phyloP scores from a whole-genome alignment of 2,888 invertebrate species.

The Cataglyphis albicans region DNA sequence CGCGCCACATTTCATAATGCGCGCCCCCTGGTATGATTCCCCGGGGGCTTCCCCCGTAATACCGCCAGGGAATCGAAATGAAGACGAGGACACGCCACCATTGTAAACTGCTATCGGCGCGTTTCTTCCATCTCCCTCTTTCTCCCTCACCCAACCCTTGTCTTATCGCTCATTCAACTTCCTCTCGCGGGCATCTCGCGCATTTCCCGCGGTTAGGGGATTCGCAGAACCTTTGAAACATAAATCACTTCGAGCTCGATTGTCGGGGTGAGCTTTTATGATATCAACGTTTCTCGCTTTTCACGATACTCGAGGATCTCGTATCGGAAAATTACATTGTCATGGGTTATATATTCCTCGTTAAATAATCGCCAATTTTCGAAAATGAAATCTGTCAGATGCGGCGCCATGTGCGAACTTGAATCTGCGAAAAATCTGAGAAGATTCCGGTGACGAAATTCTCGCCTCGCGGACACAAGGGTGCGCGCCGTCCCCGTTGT shows the following conservation, averaged over 20 bases:
- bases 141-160: background rate
- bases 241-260: conserved; percentile 39
- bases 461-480: conserved; percentile 48
- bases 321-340: conserved; percentile 3
- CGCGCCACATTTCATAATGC: conserved; percentile 77
- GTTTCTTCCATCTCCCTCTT: background rate
- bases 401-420: conserved; percentile 6
- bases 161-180: conserved; percentile 6
- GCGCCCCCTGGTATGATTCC: conserved; percentile 66
- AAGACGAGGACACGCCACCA: conserved; percentile 62
- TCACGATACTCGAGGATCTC: background rate
- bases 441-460: conserved; percentile 61
- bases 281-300: conserved; percentile 31
- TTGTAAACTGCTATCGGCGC: conserved; percentile 38
- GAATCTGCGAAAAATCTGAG: conserved; percentile 59
- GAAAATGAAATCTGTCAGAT: background rate
- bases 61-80: conserved; percentile 73
- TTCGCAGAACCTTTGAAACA: conserved; percentile 14
- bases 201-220: conserved; percentile 25
- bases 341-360: background rate
- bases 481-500: conserved; percentile 51
- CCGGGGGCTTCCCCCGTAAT: conserved; percentile 65
- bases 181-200: background rate
- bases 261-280: conserved; percentile 30
- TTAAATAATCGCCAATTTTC: background rate